Conservation (phyloP, 2,797 vertebrate species). For the Lepilemur septentrionalis region DNA sequence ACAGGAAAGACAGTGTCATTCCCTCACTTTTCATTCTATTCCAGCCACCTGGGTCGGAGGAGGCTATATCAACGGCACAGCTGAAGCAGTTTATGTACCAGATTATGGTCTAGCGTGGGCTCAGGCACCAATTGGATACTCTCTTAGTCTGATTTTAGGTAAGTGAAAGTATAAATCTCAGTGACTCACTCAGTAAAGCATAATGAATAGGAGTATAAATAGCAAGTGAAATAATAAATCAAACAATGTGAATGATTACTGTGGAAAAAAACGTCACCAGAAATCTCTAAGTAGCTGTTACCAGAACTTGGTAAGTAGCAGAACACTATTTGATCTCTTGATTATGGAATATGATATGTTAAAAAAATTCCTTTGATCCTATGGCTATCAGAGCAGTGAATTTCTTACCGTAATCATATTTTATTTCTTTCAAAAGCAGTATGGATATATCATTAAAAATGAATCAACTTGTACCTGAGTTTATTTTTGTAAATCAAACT, state of each 20-base stretch:
- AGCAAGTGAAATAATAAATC: background rate
- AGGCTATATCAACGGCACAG: constrained; percentile 98
- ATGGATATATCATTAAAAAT: constrained; percentile 20
- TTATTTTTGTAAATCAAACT: constrained; percentile 38
- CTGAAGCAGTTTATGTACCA: constrained; percentile 96
- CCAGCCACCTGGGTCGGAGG: constrained; percentile 99
- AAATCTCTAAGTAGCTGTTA: background rate
- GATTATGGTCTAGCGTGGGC: constrained; percentile 95
- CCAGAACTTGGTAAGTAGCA: background rate
- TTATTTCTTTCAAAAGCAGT: constrained; percentile 45
- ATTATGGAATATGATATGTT: background rate
- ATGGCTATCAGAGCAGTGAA: background rate
- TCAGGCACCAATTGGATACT: constrained; percentile 97
- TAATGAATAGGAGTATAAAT: background rate
- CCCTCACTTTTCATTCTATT: constrained; percentile 69
- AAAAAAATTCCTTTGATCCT: background rate
- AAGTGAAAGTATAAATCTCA: constrained; percentile 77
- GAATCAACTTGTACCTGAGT: background rate
- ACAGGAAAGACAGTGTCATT: background rate
- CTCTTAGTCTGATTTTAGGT: constrained; percentile 96
- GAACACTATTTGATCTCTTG: background rate
- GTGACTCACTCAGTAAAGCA: background rate
- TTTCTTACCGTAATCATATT: constrained; percentile 12
- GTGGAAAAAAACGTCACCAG: background rate
- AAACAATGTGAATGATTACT: background rate